Conservation (phyloP, 2,797 vertebrate species). For the Meda fulgida region DNA sequence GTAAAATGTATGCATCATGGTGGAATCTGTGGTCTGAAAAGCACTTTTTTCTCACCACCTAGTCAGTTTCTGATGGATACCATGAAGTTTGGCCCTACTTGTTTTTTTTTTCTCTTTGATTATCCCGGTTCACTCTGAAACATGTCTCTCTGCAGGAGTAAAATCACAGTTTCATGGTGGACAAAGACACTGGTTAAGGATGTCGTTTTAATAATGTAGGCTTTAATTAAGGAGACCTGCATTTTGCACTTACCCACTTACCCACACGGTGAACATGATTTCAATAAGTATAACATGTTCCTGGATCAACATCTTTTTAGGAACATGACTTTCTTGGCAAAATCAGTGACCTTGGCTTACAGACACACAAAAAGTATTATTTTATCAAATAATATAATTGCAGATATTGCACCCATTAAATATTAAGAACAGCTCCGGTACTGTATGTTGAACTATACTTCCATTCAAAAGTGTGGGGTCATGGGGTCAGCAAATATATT, state of each 20-base stretch:
- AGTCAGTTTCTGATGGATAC: not conserved
- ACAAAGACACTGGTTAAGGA: not conserved
- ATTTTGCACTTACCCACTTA: too few relatives aligned
- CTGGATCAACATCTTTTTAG: not conserved
- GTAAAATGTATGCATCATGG: not conserved
- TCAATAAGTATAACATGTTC: too few relatives aligned
- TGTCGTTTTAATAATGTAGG: not conserved
- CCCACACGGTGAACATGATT: too few relatives aligned
- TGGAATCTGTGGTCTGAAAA: too few relatives aligned
- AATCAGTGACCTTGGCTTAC: not conserved
- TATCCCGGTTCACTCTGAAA: not conserved
- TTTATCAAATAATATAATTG: not conserved
- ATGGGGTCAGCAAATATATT: not conserved
- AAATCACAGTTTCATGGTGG: not conserved
- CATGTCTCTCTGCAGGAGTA: not conserved
- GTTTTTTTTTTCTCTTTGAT: not conserved
- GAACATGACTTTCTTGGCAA: not conserved
- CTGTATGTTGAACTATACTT: not conserved
- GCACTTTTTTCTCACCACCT: not conserved
- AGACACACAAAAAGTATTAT: not conserved
- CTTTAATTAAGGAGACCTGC: not conserved
- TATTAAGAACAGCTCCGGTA: not conserved
- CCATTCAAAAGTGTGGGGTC: not conserved
- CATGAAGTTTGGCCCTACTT: not conserved
- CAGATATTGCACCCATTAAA: not conserved